A percentile compares a stretch with the other conserved stretches of the same genome.
Conservation (phyloP, 2,113 vertebrate species). For the Entosphenus tridentatus region DNA sequence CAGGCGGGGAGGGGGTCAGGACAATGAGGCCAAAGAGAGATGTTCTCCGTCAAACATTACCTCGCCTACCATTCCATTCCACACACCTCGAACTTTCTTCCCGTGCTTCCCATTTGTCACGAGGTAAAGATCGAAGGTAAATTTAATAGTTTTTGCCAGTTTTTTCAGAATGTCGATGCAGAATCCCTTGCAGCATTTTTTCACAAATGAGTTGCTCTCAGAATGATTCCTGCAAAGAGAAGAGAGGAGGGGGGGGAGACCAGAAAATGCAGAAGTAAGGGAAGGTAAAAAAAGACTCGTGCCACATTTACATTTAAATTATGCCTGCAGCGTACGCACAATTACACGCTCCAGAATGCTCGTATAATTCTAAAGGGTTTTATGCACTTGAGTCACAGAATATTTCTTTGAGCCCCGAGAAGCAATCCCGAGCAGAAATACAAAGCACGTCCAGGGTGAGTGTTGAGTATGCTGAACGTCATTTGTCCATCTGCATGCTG, state of each 20-base stretch:
- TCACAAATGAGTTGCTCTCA: conserved; percentile 45
- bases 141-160: conserved; percentile 62
- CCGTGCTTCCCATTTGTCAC: conserved; percentile 94
- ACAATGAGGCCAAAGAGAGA: conserved; percentile 7
- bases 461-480: no score
- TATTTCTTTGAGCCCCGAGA: no score
- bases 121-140: conserved; percentile 88
- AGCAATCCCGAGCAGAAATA: no score
- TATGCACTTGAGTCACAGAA: no score
- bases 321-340: no score
- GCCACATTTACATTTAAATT: no score
- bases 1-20: background rate
- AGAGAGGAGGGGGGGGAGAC: background rate
- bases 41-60: conserved; percentile 20
- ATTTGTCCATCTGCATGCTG: no score
- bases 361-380: no score
- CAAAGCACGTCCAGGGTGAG: no score
- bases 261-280: no score
- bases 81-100: conserved; percentile 71
- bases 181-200: conserved; percentile 72
- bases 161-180: conserved; percentile 97
- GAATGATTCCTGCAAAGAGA: conserved; percentile 3
- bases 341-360: no score
- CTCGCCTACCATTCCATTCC: conserved; percentile 99
- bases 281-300: no score